Evolutionary conservation across 1,140 invertebrate species (phyloP).

Genomic region (Adelges cooleyi): DNA sequence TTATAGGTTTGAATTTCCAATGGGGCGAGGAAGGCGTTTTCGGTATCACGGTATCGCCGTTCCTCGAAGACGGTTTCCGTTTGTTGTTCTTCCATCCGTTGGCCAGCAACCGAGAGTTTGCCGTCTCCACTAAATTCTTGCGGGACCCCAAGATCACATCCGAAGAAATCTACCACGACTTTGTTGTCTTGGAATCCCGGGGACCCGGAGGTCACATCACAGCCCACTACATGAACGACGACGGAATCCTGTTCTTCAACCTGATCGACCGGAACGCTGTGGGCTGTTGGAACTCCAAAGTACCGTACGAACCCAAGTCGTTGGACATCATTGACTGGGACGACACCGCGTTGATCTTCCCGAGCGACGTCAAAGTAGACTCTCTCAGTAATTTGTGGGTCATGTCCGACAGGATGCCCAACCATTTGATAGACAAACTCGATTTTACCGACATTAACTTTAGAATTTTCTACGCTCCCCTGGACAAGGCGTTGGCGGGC

Average conservation of each 20-base stretch:
- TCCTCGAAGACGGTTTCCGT: conserved; percentile 50
- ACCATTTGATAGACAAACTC: conserved; percentile 55
- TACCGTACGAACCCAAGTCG: conserved; percentile 42
- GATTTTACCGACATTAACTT: conserved; percentile 68
- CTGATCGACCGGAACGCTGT: conserved; percentile 66
- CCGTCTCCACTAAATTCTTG: conserved; percentile 59
- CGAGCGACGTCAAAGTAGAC: conserved; percentile 64
- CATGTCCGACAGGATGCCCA: conserved; percentile 66
- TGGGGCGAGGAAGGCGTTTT: conserved; percentile 77
- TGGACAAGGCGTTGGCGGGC: conserved; percentile 50
- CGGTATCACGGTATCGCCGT: conserved; percentile 57
- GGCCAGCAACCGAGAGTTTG: conserved; percentile 61
- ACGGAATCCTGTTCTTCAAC: conserved; percentile 61
- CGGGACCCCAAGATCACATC: conserved; percentile 43
- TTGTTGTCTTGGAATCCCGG: conserved; percentile 52
- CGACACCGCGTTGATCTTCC: conserved; percentile 61
- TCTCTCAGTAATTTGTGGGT: conserved; percentile 51
- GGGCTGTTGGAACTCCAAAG: conserved; percentile 62
- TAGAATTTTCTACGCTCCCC: conserved; percentile 55
- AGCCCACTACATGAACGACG: conserved; percentile 56
- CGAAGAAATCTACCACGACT: conserved; percentile 44
- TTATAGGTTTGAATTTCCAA: conserved; percentile 66
- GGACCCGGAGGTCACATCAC: conserved; percentile 60
- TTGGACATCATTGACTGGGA: conserved; percentile 56
- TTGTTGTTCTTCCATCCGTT: conserved; percentile 64